Conservation (phyloP, 2,888 invertebrate species). For the Dolomedes plantarius region DNA sequence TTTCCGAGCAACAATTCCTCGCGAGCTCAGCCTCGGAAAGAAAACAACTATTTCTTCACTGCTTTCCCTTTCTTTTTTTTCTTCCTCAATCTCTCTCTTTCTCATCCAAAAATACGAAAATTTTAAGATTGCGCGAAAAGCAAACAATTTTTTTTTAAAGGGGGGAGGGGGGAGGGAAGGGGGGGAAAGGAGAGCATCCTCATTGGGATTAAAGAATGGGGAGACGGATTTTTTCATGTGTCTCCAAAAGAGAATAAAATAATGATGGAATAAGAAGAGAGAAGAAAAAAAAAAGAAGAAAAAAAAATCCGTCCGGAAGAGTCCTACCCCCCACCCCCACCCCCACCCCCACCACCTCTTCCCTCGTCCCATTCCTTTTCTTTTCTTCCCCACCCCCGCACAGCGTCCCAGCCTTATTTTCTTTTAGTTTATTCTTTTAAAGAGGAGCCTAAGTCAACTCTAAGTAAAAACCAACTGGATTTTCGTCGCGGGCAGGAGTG, state of each 20-base stretch:
- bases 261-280: conserved; percentile 9
- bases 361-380: conserved; percentile 35
- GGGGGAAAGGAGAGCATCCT: conserved; percentile 12
- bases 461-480: conserved; percentile 51
- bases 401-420: background rate
- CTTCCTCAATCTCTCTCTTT: background rate
- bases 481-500: conserved; percentile 9
- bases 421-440: background rate
- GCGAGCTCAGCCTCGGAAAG: background rate
- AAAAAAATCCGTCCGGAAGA: conserved; percentile 35
- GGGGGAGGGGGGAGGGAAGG: conserved; percentile 1
- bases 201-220: conserved; percentile 64
- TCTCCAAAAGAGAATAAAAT: conserved; percentile 37
- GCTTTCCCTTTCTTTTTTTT: background rate
- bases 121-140: conserved; percentile 29
- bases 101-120: too few species aligned
- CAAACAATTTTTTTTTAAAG: conserved; percentile 30
- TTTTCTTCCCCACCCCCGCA: background rate
- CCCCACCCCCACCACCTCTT: background rate
- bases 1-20: too few species aligned
- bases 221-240: conserved; percentile 44
- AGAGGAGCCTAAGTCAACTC: conserved; percentile 40
- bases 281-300: conserved; percentile 16
- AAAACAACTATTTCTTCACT: background rate
- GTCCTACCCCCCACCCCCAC: background rate